Evolutionary conservation across 2,113 vertebrate genomes (phyloP).

Genomic region (Hassar affinis): DNA sequence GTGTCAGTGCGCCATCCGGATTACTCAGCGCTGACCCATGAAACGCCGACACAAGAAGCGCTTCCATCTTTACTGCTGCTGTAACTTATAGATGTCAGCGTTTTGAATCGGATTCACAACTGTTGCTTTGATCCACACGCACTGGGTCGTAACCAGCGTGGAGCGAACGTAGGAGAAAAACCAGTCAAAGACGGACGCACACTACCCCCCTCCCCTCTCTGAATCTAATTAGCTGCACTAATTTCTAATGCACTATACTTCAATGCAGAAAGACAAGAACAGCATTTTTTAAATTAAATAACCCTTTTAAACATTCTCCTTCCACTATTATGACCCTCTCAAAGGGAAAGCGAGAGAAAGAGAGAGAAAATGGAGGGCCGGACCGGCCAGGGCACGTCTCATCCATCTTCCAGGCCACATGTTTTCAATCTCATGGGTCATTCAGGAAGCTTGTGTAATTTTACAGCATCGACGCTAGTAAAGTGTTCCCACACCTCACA

Average conservation of each 20-base stretch:
- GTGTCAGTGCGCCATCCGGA: constrained; percentile 3
- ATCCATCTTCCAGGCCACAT: constrained; percentile 65
- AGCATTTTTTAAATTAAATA: not conserved
- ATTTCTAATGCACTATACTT: not conserved
- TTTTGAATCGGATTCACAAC: constrained; percentile 27
- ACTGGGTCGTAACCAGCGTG: not conserved
- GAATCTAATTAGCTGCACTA: constrained; percentile 7
- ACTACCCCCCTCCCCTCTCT: accelerated
- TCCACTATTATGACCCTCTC: not conserved
- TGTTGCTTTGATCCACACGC: constrained; percentile 1
- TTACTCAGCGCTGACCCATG: constrained; percentile 38
- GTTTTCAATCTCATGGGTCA: constrained; percentile 64
- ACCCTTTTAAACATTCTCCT: not conserved
- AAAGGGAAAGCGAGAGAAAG: not conserved
- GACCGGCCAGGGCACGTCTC: constrained; percentile 37
- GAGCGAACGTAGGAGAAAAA: not conserved
- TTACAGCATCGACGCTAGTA: constrained; percentile 42
- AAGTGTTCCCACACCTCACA: not conserved
- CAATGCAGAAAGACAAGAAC: not conserved
- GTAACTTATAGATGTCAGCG: constrained; percentile 1
- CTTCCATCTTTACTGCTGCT: not conserved
- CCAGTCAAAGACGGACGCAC: not conserved
- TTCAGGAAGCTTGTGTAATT: constrained; percentile 61
- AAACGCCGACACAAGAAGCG: constrained; percentile 27
- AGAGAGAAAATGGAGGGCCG: constrained; percentile 35